Evolutionary conservation across 2,888 invertebrate species (phyloP), one percentile per base, ranked within the genome.

Genomic region (Ectemnius cavifrons): DNA sequence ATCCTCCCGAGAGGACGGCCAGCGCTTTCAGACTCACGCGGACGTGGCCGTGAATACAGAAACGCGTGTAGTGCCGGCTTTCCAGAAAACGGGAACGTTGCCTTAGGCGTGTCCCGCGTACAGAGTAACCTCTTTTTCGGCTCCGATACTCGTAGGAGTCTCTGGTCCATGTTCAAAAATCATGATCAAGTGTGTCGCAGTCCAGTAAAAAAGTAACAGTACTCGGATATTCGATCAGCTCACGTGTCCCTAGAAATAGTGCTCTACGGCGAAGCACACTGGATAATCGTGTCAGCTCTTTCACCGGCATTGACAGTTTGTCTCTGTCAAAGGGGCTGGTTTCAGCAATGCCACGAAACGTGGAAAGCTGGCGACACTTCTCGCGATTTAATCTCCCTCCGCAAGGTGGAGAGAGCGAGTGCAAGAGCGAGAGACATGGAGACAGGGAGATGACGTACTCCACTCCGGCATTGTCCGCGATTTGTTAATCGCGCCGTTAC

Each of bases 41-140:
- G n/a, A 52, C 61, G 59, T 13, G 18, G 47, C 81, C 83, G 71
- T 83, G 81, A 83, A 82, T 82, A 80, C 79, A 69, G 37, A 81
- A 82, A 73, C 63, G 65, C 75, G 64, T 73, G 74, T 75, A 71
- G 47, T 67, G 63, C 52, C 65, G 77, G 56, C 56, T 78, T 81
- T 83, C 69, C 76, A 70, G 78, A 78, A 80, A 78, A 78, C 60
- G 71, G 73, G 77, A 79, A 77, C 69, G 68, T 58, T 16, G 73
- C 57, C 68, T 73, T 73, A 67, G 73, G 77, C 74, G 75, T 79
- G 83, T 79, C 76, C 71, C 71, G 79, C 78, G 64, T 79, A 79
- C 78, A 75, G 73, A 79, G 67, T 77, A 60, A 59, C 62, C 60
- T 63, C 79, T 59, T 45, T 67, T 72, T 80, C 52, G 52, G 52